phyloP scores from a whole-genome alignment of 2,888 invertebrate species.

The Biston betularia region DNA sequence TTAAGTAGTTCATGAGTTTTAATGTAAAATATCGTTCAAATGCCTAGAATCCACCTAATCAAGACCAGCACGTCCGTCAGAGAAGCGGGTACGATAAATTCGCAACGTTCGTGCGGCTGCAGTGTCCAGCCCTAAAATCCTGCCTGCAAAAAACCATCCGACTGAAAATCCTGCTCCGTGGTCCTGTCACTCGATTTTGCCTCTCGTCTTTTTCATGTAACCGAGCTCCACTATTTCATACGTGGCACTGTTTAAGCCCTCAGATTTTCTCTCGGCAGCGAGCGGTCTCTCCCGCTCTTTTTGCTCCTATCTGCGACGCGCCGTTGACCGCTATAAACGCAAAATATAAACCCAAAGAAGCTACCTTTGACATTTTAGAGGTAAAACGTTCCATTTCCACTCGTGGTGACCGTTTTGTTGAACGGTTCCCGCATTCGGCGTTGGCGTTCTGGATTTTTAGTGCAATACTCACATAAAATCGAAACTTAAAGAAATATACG shows the following conservation, averaged over 20 bases:
- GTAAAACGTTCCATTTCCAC: slow-evolving; percentile 80
- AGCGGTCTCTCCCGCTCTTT: slow-evolving; percentile 74
- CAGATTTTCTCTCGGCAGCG: slow-evolving; percentile 83
- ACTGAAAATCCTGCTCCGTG: slow-evolving; percentile 81
- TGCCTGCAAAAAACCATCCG: slow-evolving; percentile 79
- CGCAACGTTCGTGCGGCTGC: slow-evolving; percentile 71
- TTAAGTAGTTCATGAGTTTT: slow-evolving; percentile 30
- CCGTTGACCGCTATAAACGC: slow-evolving; percentile 83
- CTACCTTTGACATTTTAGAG: slow-evolving; percentile 84
- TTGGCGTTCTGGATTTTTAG: slow-evolving; percentile 56
- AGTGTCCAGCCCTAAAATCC: slow-evolving; percentile 75
- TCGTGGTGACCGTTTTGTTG: slow-evolving; percentile 69
- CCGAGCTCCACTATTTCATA: slow-evolving; percentile 85
- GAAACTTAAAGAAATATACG: slow-evolving; percentile 20
- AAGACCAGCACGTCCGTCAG: slow-evolving; percentile 67
- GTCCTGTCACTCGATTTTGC: slow-evolving; percentile 84
- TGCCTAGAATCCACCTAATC: slow-evolving; percentile 72
- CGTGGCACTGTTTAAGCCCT: slow-evolving; percentile 85
- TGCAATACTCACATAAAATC: slow-evolving; percentile 30
- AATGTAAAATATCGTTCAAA: slow-evolving; percentile 63
- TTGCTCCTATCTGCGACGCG: slow-evolving; percentile 76
- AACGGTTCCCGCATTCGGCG: slow-evolving; percentile 64
- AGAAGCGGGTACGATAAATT: slow-evolving; percentile 75
- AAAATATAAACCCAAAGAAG: slow-evolving; percentile 85
- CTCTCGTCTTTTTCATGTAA: slow-evolving; percentile 86